Evolutionary conservation across 2,888 invertebrate species (phyloP).

Genomic region (Trissolcus brochymenae): DNA sequence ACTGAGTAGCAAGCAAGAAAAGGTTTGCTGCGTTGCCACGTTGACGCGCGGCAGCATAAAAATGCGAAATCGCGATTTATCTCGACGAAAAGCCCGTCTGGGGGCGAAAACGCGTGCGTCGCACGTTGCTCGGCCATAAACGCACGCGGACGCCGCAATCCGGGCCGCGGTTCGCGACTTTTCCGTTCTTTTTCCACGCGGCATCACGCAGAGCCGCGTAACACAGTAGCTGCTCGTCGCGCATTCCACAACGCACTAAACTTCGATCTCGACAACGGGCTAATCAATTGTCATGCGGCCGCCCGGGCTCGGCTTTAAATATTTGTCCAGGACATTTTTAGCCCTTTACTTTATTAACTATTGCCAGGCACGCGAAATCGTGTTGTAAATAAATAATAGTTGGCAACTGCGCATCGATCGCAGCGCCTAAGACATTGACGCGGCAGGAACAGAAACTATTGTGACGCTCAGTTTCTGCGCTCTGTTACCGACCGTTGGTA

Average conservation of each 20-base stretch:
- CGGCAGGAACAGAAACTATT: background rate
- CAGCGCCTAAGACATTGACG: constrained; percentile 55
- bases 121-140: background rate
- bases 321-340: constrained; percentile 58
- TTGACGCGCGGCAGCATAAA: constrained; percentile 68
- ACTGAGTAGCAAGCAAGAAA: constrained; percentile 67
- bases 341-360: constrained; percentile 64
- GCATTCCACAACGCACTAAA: constrained; percentile 75
- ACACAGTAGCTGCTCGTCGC: constrained; percentile 75
- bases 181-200: constrained; percentile 45
- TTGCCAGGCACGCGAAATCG: constrained; percentile 59
- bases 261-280: constrained; percentile 60
- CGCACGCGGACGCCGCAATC: constrained; percentile 2
- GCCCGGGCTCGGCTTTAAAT: constrained; percentile 59
- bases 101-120: constrained; percentile 26
- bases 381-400: constrained; percentile 67
- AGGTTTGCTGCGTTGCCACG: constrained; percentile 73
- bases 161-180: constrained; percentile 21
- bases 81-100: constrained; percentile 35
- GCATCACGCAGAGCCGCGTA: constrained; percentile 72
- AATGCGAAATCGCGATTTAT: constrained; percentile 64
- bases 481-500: background rate
- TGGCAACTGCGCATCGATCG: constrained; percentile 71
- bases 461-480: background rate
- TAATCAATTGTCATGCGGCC: constrained; percentile 64